phyloP scores from a whole-genome alignment of 2,113 vertebrate genomes.

The Seriola dumerili region DNA sequence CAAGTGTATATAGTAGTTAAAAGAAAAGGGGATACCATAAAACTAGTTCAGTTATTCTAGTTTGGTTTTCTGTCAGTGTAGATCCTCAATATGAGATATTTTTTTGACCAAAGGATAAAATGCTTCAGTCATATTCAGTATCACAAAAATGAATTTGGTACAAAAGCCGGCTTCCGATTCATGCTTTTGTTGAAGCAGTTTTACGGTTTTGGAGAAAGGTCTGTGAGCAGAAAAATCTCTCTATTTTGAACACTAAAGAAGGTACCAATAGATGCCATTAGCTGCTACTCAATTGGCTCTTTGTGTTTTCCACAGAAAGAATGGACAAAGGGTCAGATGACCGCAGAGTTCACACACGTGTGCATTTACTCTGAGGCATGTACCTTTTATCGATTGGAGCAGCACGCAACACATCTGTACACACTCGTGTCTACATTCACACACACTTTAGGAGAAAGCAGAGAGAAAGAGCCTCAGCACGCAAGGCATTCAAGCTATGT shows the following conservation, averaged over 20 bases:
- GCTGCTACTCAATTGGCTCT: slow-evolving; percentile 51
- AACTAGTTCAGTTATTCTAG: slow-evolving; percentile 22
- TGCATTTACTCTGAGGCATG: slow-evolving; percentile 59
- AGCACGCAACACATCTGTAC: slow-evolving; percentile 55
- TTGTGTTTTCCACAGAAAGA: slow-evolving; percentile 60
- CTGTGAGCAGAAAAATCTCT: slow-evolving; percentile 28
- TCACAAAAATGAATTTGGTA: slow-evolving; percentile 31
- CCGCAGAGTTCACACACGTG: slow-evolving; percentile 53
- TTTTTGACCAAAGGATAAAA: slow-evolving; percentile 32
- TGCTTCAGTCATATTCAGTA: slow-evolving; percentile 30
- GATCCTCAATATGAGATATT: slow-evolving; percentile 15
- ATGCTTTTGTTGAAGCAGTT: slow-evolving; percentile 25
- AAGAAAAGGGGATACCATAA: slow-evolving; percentile 23
- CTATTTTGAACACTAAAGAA: slow-evolving; percentile 49
- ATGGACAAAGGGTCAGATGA: slow-evolving; percentile 68
- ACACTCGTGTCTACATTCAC: slow-evolving; percentile 45
- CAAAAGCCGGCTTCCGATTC: slow-evolving; percentile 21
- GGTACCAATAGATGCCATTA: slow-evolving; percentile 55
- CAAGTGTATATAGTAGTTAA: slow-evolving; percentile 49
- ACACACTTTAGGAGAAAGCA: slow-evolving; percentile 39
- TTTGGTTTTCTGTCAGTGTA: slow-evolving; percentile 29
- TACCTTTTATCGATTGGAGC: slow-evolving; percentile 66
- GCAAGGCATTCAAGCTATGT: slow-evolving; percentile 83
- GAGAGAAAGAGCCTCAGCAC: slow-evolving; percentile 67
- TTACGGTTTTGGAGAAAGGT: slow-evolving; percentile 36